These are phyloP conservation scores for Pogonomyrmex californicus DNA, from an alignment of 1,140 invertebrate species.

Conservation along the genomic window DNA sequence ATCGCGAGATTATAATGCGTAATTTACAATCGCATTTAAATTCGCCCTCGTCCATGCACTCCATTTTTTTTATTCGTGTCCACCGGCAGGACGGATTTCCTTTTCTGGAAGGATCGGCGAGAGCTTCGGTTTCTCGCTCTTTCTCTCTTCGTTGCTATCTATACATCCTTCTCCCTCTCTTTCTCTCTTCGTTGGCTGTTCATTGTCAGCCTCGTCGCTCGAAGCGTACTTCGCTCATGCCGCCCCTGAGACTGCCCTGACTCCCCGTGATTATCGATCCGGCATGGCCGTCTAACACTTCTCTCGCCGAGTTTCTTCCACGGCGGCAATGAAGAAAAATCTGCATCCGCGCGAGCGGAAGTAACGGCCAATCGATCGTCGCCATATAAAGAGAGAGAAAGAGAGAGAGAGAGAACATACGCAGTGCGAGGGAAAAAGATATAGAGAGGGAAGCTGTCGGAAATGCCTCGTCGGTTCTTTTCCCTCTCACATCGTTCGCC, in stretches of 20 bases:
- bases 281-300: slow-evolving; percentile 29
- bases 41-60: neutral
- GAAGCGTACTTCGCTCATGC: slow-evolving; percentile 46
- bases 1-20: neutral
- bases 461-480: slow-evolving; percentile 17
- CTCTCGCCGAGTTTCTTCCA: slow-evolving; percentile 20
- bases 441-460: neutral
- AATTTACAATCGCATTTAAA: slow-evolving; percentile 9
- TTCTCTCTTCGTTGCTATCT: slow-evolving; percentile 22
- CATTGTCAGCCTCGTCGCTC: slow-evolving; percentile 30
- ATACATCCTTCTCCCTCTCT: slow-evolving; percentile 27
- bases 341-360: slow-evolving; percentile 38
- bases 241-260: slow-evolving; percentile 35
- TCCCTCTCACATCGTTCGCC: neutral
- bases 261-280: slow-evolving; percentile 45
- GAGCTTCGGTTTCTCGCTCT: neutral
- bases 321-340: slow-evolving; percentile 28
- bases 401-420: slow-evolving; percentile 14
- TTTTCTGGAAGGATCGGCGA: slow-evolving; percentile 58
- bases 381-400: slow-evolving; percentile 21
- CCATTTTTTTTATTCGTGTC: neutral
- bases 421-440: slow-evolving; percentile 12
- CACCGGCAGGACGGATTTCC: slow-evolving; percentile 43
- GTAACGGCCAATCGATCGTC: slow-evolving; percentile 49
- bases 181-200: slow-evolving; percentile 22